These are phyloP conservation scores for Macroglossus sobrinus DNA, from an alignment of 2,113 vertebrate species.

Conservation along the genomic window DNA sequence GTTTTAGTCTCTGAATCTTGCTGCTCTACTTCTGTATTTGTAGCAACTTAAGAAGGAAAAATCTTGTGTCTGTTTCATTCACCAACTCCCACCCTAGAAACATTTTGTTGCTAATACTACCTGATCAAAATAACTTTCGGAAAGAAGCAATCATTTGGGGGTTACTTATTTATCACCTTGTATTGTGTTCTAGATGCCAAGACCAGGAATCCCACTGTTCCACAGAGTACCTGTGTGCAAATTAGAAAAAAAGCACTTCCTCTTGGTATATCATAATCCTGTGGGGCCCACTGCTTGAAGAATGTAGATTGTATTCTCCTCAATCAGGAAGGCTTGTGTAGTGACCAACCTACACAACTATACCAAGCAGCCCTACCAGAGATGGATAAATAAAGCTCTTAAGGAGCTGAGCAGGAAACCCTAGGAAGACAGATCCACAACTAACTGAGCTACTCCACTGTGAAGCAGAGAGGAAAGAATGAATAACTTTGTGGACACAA, in stretches of 20 bases:
- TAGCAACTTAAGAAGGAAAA: neutral
- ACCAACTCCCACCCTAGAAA: neutral
- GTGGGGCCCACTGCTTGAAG: neutral
- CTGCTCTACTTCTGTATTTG: neutral
- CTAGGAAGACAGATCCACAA: neutral
- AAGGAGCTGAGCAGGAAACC: neutral
- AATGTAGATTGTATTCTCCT: neutral
- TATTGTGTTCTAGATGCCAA: neutral
- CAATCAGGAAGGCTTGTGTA: neutral
- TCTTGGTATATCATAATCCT: neutral
- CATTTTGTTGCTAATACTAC: neutral
- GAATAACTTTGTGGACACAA: neutral
- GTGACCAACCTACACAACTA: neutral
- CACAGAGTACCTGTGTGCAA: neutral
- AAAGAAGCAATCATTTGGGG: neutral
- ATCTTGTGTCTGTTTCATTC: neutral
- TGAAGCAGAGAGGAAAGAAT: neutral
- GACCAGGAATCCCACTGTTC: too few relatives aligned
- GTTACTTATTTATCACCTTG: neutral
- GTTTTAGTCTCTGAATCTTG: neutral
- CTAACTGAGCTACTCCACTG: neutral
- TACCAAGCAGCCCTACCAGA: neutral
- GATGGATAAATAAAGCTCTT: neutral
- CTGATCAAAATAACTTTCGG: neutral
- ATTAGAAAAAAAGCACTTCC: neutral